phyloP scores from a whole-genome alignment of 2,797 vertebrate genomes.

The Lateolabrax maculatus region DNA sequence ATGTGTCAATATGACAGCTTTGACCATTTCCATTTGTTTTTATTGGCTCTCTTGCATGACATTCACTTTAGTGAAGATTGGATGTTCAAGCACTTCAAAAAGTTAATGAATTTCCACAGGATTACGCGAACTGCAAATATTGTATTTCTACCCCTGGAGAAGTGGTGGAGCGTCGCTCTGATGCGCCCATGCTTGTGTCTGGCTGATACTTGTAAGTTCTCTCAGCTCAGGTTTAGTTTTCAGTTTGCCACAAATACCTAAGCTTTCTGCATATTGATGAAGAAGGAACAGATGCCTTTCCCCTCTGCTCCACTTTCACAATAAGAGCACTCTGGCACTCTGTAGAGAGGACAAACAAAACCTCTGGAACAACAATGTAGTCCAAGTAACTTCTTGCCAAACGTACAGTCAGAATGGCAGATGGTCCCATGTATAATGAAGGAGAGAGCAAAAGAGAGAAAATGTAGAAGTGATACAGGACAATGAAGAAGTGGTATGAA shows the following conservation, averaged over 20 bases:
- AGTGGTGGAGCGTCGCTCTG: too few species aligned
- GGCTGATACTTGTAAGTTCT: conserved; percentile 7
- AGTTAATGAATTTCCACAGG: too few species aligned
- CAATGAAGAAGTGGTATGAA: neutral
- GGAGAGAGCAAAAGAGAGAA: too few species aligned
- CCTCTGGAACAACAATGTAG: neutral
- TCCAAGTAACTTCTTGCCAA: conserved; percentile 2
- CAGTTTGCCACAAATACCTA: conserved; percentile 31
- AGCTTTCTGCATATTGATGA: conserved; percentile 37
- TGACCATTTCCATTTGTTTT: too few species aligned
- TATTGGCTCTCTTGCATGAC: too few species aligned
- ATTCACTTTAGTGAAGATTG: too few species aligned
- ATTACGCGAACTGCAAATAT: neutral
- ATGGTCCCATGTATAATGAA: conserved; percentile 23
- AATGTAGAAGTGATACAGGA: neutral
- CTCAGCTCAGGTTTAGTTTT: conserved; percentile 32
- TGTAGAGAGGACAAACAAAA: neutral
- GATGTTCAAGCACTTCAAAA: too few species aligned
- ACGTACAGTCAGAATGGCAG: conserved; percentile 2
- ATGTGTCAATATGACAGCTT: too few species aligned
- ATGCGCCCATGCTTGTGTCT: conserved; percentile 1
- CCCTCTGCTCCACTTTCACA: conserved; percentile 35
- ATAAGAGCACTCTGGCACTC: conserved; percentile 15
- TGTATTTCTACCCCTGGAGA: too few species aligned
- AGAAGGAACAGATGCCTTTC: conserved; percentile 31